Evolutionary conservation across 1,140 invertebrate genomes (phyloP).

Genomic region (Chironomus tepperi): DNA sequence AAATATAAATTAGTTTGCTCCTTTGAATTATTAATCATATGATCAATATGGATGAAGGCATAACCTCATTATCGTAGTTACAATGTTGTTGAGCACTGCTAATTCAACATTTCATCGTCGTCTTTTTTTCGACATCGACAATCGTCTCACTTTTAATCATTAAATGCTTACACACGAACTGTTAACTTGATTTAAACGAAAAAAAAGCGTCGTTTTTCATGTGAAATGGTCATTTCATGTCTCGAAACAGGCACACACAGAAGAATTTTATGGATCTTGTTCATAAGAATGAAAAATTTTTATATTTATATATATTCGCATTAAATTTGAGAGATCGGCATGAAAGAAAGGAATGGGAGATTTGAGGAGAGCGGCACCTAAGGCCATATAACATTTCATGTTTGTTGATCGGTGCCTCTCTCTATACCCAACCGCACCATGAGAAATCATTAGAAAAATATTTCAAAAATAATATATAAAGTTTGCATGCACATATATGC

Average conservation of each 20-base stretch:
- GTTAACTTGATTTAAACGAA: not conserved
- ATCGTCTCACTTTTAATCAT: not conserved
- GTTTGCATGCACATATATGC: too few species aligned
- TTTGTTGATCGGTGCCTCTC: too few species aligned
- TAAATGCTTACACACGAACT: conserved; percentile 12
- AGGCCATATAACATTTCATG: not conserved
- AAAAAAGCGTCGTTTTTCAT: conserved; percentile 10
- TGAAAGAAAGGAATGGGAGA: not conserved
- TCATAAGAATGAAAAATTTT: not conserved
- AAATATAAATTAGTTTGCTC: not conserved
- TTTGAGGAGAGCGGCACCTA: not conserved
- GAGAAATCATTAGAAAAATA: too few species aligned
- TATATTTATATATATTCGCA: too few species aligned
- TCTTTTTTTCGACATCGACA: too few species aligned
- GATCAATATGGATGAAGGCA: not conserved
- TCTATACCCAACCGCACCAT: too few species aligned
- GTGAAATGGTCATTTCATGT: conserved; percentile 1
- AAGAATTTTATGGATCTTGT: conserved; percentile 13
- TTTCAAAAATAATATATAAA: too few species aligned
- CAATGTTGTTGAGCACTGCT: too few species aligned
- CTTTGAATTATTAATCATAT: conserved; percentile 4
- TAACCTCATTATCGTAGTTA: too few species aligned
- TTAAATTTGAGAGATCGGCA: not conserved
- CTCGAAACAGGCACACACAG: not conserved
- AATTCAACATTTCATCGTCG: too few species aligned